These are phyloP conservation scores for Callosobruchus maculatus DNA, from an alignment of 2,888 invertebrate genomes.

Conservation along the genomic window DNA sequence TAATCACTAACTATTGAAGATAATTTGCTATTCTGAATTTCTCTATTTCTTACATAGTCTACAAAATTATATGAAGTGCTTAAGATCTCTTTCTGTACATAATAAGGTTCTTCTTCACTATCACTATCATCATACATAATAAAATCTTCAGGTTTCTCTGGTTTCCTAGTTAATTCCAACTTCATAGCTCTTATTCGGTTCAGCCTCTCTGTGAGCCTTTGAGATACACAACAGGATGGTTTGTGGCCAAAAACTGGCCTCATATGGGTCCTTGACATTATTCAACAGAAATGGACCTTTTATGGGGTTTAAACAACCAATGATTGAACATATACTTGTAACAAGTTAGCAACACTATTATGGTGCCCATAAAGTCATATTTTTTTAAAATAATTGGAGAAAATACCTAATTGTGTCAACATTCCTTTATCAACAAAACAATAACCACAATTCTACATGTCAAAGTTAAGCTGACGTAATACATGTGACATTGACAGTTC, in stretches of 20 bases:
- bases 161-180: slow-evolving; percentile 73
- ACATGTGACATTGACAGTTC: not conserved
- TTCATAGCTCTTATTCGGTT: slow-evolving; percentile 62
- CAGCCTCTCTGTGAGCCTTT: slow-evolving; percentile 70
- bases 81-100: slow-evolving; percentile 68
- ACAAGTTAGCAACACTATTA: not conserved
- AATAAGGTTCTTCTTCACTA: slow-evolving; percentile 76
- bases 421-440: not conserved
- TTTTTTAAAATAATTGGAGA: not conserved
- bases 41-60: slow-evolving; percentile 77
- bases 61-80: slow-evolving; percentile 82
- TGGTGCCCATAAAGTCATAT: not conserved
- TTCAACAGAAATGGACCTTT: not conserved
- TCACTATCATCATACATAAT: slow-evolving; percentile 86
- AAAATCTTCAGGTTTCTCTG: slow-evolving; percentile 87
- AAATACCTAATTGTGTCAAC: not conserved
- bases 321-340: not conserved
- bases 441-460: not conserved
- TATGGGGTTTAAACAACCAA: not conserved
- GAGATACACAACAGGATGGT: slow-evolving; percentile 72
- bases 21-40: slow-evolving; percentile 67
- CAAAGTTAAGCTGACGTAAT: not conserved
- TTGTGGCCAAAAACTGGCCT: slow-evolving; percentile 68
- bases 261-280: slow-evolving; percentile 71
- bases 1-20: slow-evolving; percentile 73